Conservation (phyloP, 2,113 vertebrate genomes). For the Bettongia penicillata region DNA sequence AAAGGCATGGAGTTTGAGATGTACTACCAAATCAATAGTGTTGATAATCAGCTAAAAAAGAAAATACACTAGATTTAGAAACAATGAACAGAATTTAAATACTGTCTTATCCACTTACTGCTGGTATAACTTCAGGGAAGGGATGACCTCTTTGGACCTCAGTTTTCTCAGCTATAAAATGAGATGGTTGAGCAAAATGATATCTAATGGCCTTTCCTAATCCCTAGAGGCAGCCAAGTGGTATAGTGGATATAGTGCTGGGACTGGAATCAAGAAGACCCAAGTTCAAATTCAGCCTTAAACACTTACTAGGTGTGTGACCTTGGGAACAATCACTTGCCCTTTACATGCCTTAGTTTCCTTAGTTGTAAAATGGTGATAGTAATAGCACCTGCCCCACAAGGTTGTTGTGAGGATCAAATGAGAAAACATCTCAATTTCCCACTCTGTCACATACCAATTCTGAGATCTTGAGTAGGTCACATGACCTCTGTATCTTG, state of each 20-base stretch:
- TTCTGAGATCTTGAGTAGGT: background rate
- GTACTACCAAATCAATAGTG: too few relatives aligned
- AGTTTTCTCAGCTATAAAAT: background rate
- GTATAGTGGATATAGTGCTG: background rate
- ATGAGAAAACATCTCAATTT: background rate
- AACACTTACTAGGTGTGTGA: background rate
- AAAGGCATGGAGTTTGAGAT: background rate
- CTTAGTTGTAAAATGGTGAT: background rate
- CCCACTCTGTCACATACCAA: background rate
- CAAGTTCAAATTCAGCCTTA: background rate
- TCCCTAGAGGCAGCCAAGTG: background rate
- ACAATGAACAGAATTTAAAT: background rate
- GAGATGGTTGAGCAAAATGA: background rate
- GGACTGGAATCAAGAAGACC: background rate
- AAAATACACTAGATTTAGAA: background rate
- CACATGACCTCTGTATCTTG: background rate
- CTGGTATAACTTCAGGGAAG: background rate
- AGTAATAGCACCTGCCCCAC: background rate
- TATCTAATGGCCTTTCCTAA: background rate
- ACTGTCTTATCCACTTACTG: background rate
- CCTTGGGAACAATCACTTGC: background rate
- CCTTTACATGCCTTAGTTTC: background rate
- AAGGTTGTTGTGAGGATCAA: background rate
- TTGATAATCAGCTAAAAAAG: background rate
- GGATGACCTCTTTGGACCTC: too few relatives aligned